Percentiles rank a stretch among this genome's conserved stretches.
These are phyloP conservation scores for Drosophila hamatofila DNA, from an alignment of 2,888 invertebrate genomes.

Conservation along the genomic window DNA sequence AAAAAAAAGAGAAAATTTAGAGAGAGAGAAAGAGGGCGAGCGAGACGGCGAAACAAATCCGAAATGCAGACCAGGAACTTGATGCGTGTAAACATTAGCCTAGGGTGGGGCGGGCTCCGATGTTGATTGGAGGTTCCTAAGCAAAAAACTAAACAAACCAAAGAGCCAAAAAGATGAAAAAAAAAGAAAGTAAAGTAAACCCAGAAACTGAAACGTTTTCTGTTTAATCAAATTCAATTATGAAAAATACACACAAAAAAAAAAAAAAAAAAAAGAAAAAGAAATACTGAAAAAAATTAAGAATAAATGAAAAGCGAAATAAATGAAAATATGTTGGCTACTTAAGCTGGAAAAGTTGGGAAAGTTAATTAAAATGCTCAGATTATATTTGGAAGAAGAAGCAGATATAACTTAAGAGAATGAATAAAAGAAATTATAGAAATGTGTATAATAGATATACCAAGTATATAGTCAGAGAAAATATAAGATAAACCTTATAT, in stretches of 20 bases:
- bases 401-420: background rate
- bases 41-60: slow-evolving; percentile 22
- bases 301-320: background rate
- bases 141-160: slow-evolving; percentile 49
- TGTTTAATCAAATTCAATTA: slow-evolving; percentile 74
- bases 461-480: background rate
- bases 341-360: background rate
- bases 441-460: too few relatives aligned
- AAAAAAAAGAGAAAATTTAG: background rate
- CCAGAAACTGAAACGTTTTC: slow-evolving; percentile 50
- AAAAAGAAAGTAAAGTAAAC: background rate
- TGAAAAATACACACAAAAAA: slow-evolving; percentile 63
- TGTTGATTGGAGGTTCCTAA: slow-evolving; percentile 43
- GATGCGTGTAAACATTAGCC: slow-evolving; percentile 58
- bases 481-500: too few relatives aligned
- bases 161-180: background rate
- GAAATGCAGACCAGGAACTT: slow-evolving; percentile 41
- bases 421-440: background rate
- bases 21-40: background rate
- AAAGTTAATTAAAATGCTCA: background rate
- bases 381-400: background rate
- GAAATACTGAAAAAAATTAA: slow-evolving; percentile 23
- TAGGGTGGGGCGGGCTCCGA: background rate
- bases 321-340: slow-evolving; percentile 5
- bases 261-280: too few relatives aligned